Conservation (phyloP, 1,140 invertebrate genomes). For the Drosophila jambulina region DNA sequence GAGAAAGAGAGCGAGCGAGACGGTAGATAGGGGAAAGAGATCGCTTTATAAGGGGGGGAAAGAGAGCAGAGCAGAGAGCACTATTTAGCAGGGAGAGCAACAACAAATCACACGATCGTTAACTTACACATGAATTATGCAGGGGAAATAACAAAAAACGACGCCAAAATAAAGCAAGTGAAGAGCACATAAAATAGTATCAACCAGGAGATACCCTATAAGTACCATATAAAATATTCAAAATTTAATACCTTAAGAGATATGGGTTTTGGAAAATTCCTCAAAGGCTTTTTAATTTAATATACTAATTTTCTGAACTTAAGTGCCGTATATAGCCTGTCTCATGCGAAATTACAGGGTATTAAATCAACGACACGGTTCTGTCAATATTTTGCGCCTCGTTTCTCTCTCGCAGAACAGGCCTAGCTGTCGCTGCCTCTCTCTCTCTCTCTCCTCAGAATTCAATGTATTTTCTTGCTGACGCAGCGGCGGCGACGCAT, state of each 20-base stretch:
- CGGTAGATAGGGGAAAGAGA: background rate
- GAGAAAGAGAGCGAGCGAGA: constrained; percentile 14
- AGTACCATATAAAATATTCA: background rate
- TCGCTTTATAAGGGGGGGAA: background rate
- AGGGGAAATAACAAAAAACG: constrained; percentile 40
- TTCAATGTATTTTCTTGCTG: constrained; percentile 68
- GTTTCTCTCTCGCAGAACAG: constrained; percentile 22
- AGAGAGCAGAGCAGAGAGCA: constrained; percentile 26
- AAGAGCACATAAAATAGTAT: background rate
- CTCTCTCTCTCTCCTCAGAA: constrained; percentile 15
- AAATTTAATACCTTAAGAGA: background rate
- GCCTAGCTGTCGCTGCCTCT: constrained; percentile 1
- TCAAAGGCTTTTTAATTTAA: background rate
- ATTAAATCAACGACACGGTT: constrained; percentile 26
- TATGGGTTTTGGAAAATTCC: background rate
- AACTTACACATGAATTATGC: constrained; percentile 45
- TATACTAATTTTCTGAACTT: background rate
- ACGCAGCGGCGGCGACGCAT: constrained; percentile 59
- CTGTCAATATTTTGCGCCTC: constrained; percentile 35
- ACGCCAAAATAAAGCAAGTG: constrained; percentile 39
- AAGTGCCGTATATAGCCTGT: background rate
- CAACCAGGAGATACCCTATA: constrained; percentile 9
- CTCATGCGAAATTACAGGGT: constrained; percentile 1
- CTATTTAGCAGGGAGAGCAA: constrained; percentile 15
- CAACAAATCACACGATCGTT: constrained; percentile 47